A percentile compares a stretch with the other conserved stretches of the same genome.
Conservation (phyloP, 1,140 invertebrate species). For the Chionoecetes opilio region DNA sequence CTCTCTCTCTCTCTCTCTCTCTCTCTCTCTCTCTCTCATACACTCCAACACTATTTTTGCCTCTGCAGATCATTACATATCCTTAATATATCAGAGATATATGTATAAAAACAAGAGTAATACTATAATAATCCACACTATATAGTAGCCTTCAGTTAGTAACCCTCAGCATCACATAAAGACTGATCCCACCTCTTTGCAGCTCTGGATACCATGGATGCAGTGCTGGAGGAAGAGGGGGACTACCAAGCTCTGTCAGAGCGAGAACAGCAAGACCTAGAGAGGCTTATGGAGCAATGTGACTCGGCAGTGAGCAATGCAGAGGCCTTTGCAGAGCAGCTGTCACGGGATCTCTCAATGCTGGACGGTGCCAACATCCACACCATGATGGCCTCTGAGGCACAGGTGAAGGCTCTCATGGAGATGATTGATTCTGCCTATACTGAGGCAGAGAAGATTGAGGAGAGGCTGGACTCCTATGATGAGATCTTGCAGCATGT, state of each 20-base stretch:
- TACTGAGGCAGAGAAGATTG: slow-evolving; percentile 90
- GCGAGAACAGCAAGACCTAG: slow-evolving; percentile 92
- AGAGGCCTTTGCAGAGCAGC: slow-evolving; percentile 92
- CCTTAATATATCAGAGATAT: too few species aligned
- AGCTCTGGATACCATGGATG: slow-evolving; percentile 76
- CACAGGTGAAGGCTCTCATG: slow-evolving; percentile 93
- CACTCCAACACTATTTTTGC: too few species aligned
- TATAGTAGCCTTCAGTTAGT: too few species aligned
- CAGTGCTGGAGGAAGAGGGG: slow-evolving; percentile 82
- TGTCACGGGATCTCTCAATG: slow-evolving; percentile 91
- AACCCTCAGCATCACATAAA: not conserved
- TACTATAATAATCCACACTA: too few species aligned
- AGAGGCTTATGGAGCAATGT: slow-evolving; percentile 89
- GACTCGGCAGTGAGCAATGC: slow-evolving; percentile 93
- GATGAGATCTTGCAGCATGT: slow-evolving; percentile 92
- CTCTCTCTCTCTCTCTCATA: too few species aligned
- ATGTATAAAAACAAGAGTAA: too few species aligned
- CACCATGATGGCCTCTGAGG: slow-evolving; percentile 92
- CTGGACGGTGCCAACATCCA: slow-evolving; percentile 95
- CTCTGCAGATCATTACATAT: too few species aligned
- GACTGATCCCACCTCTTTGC: not conserved
- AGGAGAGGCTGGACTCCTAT: slow-evolving; percentile 89
- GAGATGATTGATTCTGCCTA: slow-evolving; percentile 92
- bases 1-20: too few species aligned
- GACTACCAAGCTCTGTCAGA: slow-evolving; percentile 94